phyloP scores from a whole-genome alignment of 1,140 invertebrate genomes.

The Brachystomella parvula region DNA sequence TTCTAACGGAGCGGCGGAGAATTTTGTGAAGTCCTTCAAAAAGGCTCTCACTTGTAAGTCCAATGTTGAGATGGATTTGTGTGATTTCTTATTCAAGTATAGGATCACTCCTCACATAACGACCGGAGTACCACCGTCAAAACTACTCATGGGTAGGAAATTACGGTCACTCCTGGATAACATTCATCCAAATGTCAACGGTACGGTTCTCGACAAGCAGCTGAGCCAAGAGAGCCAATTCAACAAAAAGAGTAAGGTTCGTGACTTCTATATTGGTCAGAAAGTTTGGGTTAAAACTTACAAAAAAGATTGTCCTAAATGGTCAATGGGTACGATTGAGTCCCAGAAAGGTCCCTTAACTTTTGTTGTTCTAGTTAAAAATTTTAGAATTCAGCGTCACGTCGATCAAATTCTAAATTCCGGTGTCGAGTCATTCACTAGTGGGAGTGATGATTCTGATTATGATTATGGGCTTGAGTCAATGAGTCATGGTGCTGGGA shows the following conservation, averaged over 20 bases:
- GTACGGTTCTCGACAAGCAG: not conserved
- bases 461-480: no score
- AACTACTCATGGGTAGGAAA: slow-evolving; percentile 17
- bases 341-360: slow-evolving; percentile 11
- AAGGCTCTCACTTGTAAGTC: slow-evolving; percentile 1
- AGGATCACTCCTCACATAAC: slow-evolving; percentile 29
- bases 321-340: slow-evolving; percentile 14
- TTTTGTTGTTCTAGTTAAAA: slow-evolving; percentile 9
- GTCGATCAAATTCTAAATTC: slow-evolving; percentile 18
- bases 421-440: no score
- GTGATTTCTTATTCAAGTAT: slow-evolving; percentile 27
- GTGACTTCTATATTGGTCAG: slow-evolving; percentile 12
- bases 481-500: no score
- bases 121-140: slow-evolving; percentile 28
- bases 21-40: slow-evolving; percentile 40
- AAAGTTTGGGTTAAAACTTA: slow-evolving; percentile 21
- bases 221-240: not conserved
- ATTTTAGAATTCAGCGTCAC: slow-evolving; percentile 9
- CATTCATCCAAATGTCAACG: slow-evolving; percentile 17
- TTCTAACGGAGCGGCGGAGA: slow-evolving; percentile 39
- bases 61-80: slow-evolving; percentile 9
- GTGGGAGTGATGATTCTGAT: no score
- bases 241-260: not conserved
- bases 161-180: slow-evolving; percentile 22
- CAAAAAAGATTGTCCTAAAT: slow-evolving; percentile 9